Conservation (phyloP, 2,888 invertebrate genomes). For the Eurois occulta region DNA sequence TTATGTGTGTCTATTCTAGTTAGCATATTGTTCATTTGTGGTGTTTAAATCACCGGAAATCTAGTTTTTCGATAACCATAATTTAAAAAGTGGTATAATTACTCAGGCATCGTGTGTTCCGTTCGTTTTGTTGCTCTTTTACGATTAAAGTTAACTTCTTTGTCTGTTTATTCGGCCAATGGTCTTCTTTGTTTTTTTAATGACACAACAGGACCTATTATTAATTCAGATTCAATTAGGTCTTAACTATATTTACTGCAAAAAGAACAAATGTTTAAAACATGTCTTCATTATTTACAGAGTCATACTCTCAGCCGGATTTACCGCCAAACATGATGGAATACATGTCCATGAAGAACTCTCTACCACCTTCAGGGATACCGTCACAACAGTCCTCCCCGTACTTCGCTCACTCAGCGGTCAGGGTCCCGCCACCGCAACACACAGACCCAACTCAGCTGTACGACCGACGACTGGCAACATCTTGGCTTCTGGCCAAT, state of each 20-base stretch:
- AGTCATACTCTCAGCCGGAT: slow-evolving; percentile 82
- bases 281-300: slow-evolving; percentile 74
- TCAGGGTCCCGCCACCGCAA: slow-evolving; percentile 84
- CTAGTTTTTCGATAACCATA: background rate
- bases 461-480: slow-evolving; percentile 88
- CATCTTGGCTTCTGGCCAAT: slow-evolving; percentile 90
- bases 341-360: slow-evolving; percentile 85
- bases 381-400: slow-evolving; percentile 80
- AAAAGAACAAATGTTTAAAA: background rate
- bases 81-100: slow-evolving; percentile 3
- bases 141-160: background rate
- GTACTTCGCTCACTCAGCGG: slow-evolving; percentile 85
- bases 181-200: background rate
- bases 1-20: slow-evolving; percentile 13
- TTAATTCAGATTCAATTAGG: background rate
- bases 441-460: slow-evolving; percentile 79
- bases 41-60: slow-evolving; percentile 21
- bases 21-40: slow-evolving; percentile 16
- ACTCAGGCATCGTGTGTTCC: background rate
- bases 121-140: background rate
- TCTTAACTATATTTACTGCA: background rate
- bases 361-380: slow-evolving; percentile 77
- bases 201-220: background rate
- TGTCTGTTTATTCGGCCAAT: no score
- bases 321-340: slow-evolving; percentile 85